Conservation (phyloP, 2,888 invertebrate species). For the Cenopis cana region DNA sequence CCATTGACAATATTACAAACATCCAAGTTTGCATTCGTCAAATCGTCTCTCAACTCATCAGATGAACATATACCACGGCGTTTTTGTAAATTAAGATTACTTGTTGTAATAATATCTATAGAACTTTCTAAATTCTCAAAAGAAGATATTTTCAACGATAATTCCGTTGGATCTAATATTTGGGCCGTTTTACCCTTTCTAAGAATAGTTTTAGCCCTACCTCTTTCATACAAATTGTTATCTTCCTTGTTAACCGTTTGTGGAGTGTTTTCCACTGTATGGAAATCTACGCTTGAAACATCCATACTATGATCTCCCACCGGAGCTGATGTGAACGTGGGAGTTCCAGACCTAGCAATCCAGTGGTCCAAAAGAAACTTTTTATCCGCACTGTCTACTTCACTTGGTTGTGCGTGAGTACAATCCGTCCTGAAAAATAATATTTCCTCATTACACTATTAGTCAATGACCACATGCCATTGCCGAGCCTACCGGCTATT, state of each 20-base stretch:
- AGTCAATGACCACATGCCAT: neutral
- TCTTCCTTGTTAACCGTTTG: conserved; percentile 62
- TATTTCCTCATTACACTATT: neutral
- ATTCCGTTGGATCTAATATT: conserved; percentile 81
- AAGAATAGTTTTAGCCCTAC: conserved; percentile 53
- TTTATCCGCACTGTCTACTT: conserved; percentile 78
- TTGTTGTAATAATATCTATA: conserved; percentile 76
- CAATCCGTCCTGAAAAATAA: conserved; percentile 53
- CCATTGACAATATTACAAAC: conserved; percentile 68
- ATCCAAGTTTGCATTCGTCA: conserved; percentile 69
- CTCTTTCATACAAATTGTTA: conserved; percentile 51
- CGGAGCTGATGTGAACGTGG: conserved; percentile 79
- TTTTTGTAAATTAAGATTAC: conserved; percentile 79
- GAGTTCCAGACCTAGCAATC: conserved; percentile 80
- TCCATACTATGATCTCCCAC: conserved; percentile 75
- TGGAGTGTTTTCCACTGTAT: conserved; percentile 80
- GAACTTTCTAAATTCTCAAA: conserved; percentile 76
- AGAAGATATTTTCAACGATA: conserved; percentile 75
- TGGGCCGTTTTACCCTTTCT: conserved; percentile 50
- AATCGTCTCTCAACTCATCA: conserved; percentile 77
- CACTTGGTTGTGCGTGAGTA: conserved; percentile 61
- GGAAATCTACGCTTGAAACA: conserved; percentile 77
- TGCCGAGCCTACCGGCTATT: neutral
- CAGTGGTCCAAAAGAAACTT: conserved; percentile 82
- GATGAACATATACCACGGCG: conserved; percentile 85